phyloP scores from a whole-genome alignment of 1,140 invertebrate genomes.

The Venustaconcha ellipsiformis region DNA sequence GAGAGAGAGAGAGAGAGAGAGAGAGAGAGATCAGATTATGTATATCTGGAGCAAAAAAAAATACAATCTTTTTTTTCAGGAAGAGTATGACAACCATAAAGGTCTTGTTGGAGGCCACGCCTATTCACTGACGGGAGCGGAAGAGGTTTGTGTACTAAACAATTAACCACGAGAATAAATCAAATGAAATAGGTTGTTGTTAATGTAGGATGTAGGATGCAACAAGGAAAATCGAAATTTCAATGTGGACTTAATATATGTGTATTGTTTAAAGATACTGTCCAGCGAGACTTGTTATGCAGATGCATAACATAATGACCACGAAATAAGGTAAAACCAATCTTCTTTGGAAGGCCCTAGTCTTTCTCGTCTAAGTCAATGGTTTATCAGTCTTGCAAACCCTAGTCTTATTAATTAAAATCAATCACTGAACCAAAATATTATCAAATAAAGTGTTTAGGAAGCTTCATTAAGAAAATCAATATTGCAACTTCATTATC shows the following conservation, averaged over 20 bases:
- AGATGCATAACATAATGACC: too few relatives aligned
- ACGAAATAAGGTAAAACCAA: too few relatives aligned
- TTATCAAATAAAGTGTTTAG: too few relatives aligned
- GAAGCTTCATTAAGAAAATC: too few relatives aligned
- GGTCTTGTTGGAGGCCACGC: conserved; percentile 60
- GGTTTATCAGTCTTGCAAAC: too few relatives aligned
- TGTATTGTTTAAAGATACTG: not conserved
- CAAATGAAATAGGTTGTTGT: not conserved
- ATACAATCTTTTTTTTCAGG: conserved; percentile 23
- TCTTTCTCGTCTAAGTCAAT: too few relatives aligned
- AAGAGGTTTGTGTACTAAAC: conserved; percentile 28
- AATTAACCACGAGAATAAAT: not conserved
- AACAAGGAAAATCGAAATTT: not conserved
- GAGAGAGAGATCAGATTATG: not conserved
- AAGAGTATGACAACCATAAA: conserved; percentile 36
- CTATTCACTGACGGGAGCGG: conserved; percentile 52
- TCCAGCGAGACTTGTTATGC: too few relatives aligned
- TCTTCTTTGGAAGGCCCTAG: too few relatives aligned
- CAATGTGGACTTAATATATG: not conserved
- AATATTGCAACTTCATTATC: too few relatives aligned
- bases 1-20: conserved; percentile 1
- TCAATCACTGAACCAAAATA: too few relatives aligned
- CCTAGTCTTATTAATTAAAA: too few relatives aligned
- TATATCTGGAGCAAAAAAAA: not conserved
- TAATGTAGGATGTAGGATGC: not conserved